Percentiles rank a stretch among this genome's conserved stretches.
These are phyloP conservation scores for Macquaria australasica DNA, from an alignment of 2,113 vertebrate genomes.

Conservation along the genomic window DNA sequence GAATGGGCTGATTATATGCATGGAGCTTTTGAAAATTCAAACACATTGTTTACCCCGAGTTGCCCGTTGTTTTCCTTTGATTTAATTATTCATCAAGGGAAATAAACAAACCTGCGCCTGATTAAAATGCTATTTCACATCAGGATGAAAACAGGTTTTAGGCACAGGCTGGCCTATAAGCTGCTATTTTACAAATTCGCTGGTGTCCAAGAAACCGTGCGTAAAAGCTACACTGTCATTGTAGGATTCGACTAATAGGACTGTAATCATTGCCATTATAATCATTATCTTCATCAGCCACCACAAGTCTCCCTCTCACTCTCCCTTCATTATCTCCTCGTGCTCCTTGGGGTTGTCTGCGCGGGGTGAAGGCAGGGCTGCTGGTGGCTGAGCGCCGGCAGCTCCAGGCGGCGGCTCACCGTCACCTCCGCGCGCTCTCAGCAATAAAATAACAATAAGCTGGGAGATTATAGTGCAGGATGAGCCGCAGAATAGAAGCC, in stretches of 20 bases:
- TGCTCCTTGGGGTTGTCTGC: slow-evolving; percentile 7
- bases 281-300: slow-evolving; percentile 28
- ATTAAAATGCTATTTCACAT: slow-evolving; percentile 31
- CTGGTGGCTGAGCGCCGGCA: slow-evolving; percentile 31
- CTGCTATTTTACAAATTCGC: slow-evolving; percentile 8
- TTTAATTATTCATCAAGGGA: slow-evolving; percentile 57
- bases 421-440: slow-evolving; percentile 41
- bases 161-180: neutral
- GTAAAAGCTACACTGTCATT: slow-evolving; percentile 52
- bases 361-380: slow-evolving; percentile 13
- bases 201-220: slow-evolving; percentile 41
- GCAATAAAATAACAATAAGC: slow-evolving; percentile 30
- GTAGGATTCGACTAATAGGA: slow-evolving; percentile 6
- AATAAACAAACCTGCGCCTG: slow-evolving; percentile 19
- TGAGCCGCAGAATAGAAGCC: neutral
- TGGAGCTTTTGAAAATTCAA: slow-evolving; percentile 35
- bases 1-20: slow-evolving; percentile 48
- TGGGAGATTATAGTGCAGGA: slow-evolving; percentile 31
- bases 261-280: slow-evolving; percentile 26
- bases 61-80: slow-evolving; percentile 23
- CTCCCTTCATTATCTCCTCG: slow-evolving; percentile 22
- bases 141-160: neutral
- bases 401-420: slow-evolving; percentile 60
- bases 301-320: neutral
- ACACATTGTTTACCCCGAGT: slow-evolving; percentile 40